Conservation (phyloP, 1,140 invertebrate genomes). For the Sipha flava region DNA sequence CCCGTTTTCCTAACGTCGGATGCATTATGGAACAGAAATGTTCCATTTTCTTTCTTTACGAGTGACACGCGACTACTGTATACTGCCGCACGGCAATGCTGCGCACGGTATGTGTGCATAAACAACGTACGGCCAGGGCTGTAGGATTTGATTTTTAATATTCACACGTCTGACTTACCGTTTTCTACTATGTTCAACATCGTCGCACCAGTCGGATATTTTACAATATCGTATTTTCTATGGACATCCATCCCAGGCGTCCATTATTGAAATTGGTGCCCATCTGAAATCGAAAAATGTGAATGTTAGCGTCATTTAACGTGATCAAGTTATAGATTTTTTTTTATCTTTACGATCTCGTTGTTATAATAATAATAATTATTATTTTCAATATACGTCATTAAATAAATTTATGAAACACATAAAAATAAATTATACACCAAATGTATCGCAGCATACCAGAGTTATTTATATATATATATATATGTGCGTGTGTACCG, state of each 20-base stretch:
- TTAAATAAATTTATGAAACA: too few relatives aligned
- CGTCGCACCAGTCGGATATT: neutral
- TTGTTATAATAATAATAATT: too few relatives aligned
- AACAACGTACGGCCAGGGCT: neutral
- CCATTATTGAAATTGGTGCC: neutral
- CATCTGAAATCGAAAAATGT: neutral
- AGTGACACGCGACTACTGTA: neutral
- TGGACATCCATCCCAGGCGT: neutral
- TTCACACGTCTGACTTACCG: neutral
- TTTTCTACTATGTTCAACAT: slow-evolving; percentile 26
- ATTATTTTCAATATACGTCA: too few relatives aligned
- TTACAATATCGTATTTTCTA: neutral
- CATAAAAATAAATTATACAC: too few relatives aligned
- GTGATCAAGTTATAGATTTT: too few relatives aligned
- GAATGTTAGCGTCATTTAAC: too few relatives aligned
- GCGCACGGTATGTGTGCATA: too few relatives aligned
- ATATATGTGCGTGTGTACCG: too few relatives aligned
- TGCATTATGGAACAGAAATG: slow-evolving; percentile 29
- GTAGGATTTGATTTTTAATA: slow-evolving; percentile 5
- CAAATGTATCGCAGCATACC: too few relatives aligned
- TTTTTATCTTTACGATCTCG: too few relatives aligned
- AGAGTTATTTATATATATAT: too few relatives aligned
- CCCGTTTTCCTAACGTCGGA: slow-evolving; percentile 1
- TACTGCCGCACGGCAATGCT: too few relatives aligned
- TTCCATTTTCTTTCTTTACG: slow-evolving; percentile 28